Evolutionary conservation across 1,140 invertebrate genomes (phyloP), one percentile per base, ranked within the genome.

Genomic region (Drosophila athabasca): DNA sequence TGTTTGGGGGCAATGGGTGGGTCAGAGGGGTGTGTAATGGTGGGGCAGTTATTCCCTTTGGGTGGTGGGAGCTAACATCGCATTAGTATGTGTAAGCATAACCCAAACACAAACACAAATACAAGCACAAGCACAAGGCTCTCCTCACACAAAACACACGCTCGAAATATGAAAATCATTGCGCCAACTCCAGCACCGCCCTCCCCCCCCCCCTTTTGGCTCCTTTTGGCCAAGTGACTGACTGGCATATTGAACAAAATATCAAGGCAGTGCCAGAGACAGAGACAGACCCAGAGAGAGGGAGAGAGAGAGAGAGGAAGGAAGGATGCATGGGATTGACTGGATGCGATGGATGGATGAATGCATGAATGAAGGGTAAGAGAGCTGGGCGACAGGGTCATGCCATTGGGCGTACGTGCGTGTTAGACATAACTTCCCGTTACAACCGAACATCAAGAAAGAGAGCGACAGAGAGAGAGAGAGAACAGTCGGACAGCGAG

Each of bases 141-240:
- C 54, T 41, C 29, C 13, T 13, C 45, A 24, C 43, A 62, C 69
- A 59, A 6, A 22, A 43, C 43, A 57, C 54, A 57, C 54, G 39
- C 54, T 43, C 61, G 62, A 85, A 84, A 84, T 81, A 85, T 84
- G 81, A 84, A 84, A 84, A 84, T 81, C 81, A 85, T 84, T 85
- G 74, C 61, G 60, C 58, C 67, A 82, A 82, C 78, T 54, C 43
- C 39, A 39, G 17, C 17, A 19, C 11, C 24, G 24, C 24, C 24
- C 43, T 54, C 1, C 31, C 22, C 13, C 31, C 24, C 11, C 41
- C 39, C 24, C 51, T 3, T 11, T 52, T 22, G 45, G 57, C 43
- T 69, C 44, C 60, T 71, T 78, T 61, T 74, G 57, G 66, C 71
- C 76, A 85, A 79, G 76, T 83, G 80, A 61, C 81, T 85, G 81